These are phyloP conservation scores for Thymelicus sylvestris DNA, from an alignment of 2,888 invertebrate genomes.

Conservation along the genomic window DNA sequence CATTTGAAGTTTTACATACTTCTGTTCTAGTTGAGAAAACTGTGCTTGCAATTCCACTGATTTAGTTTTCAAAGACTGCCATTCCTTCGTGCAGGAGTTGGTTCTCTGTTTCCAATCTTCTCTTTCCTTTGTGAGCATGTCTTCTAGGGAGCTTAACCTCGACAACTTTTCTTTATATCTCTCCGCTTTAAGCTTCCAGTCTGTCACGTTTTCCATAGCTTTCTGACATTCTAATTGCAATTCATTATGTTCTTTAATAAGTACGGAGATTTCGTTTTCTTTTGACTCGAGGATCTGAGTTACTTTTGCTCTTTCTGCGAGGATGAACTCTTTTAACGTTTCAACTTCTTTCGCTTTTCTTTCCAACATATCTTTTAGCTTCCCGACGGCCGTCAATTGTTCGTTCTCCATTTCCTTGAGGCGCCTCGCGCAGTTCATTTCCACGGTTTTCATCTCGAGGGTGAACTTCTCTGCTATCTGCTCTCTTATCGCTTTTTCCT, in stretches of 20 bases:
- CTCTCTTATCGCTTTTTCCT: slow-evolving; percentile 86
- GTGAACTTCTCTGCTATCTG: slow-evolving; percentile 88
- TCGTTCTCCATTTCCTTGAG: slow-evolving; percentile 81
- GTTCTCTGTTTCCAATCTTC: slow-evolving; percentile 67
- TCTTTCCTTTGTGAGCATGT: slow-evolving; percentile 68
- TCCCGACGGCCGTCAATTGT: slow-evolving; percentile 71
- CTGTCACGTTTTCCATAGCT: slow-evolving; percentile 61
- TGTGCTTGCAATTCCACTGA: slow-evolving; percentile 72
- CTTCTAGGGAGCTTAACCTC: slow-evolving; percentile 67
- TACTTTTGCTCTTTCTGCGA: slow-evolving; percentile 78
- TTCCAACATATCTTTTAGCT: slow-evolving; percentile 77
- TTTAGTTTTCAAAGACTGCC: slow-evolving; percentile 70
- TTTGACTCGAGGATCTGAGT: slow-evolving; percentile 79
- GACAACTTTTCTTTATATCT: slow-evolving; percentile 69
- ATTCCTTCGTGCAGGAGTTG: slow-evolving; percentile 61
- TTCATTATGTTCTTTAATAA: slow-evolving; percentile 75
- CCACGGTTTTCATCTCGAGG: slow-evolving; percentile 84
- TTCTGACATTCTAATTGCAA: slow-evolving; percentile 68
- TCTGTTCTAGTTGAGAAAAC: slow-evolving; percentile 72
- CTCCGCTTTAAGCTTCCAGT: slow-evolving; percentile 70
- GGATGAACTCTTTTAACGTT: slow-evolving; percentile 77
- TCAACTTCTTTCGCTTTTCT: slow-evolving; percentile 83
- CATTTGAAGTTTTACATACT: slow-evolving; percentile 60
- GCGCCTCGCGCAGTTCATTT: slow-evolving; percentile 80
- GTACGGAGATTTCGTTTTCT: slow-evolving; percentile 77